These are phyloP conservation scores for Parnassius orleans DNA, from an alignment of 2,888 invertebrate genomes.

Conservation along the genomic window DNA sequence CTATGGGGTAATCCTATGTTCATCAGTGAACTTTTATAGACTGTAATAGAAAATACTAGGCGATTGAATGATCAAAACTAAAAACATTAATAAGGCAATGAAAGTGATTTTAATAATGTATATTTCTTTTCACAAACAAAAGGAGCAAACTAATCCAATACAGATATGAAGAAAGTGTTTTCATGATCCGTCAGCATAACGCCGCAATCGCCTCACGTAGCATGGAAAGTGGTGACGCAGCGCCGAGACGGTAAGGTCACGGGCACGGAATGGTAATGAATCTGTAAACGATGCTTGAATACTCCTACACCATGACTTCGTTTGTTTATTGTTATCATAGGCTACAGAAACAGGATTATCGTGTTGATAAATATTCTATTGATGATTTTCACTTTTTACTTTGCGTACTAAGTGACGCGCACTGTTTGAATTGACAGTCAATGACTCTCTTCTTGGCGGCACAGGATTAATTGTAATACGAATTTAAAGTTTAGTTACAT, in stretches of 20 bases:
- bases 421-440: too few relatives aligned
- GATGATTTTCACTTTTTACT: constrained; percentile 12
- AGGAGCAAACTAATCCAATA: constrained; percentile 7
- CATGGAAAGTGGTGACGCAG: constrained; percentile 53
- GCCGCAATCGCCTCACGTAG: constrained; percentile 50
- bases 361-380: constrained; percentile 15
- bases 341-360: constrained; percentile 22
- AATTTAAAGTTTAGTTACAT: too few relatives aligned
- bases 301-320: constrained; percentile 1
- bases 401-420: too few relatives aligned
- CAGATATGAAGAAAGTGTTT: constrained; percentile 57
- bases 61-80: too few relatives aligned
- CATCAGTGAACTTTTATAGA: too few relatives aligned
- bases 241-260: constrained; percentile 53
- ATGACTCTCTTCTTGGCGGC: too few relatives aligned
- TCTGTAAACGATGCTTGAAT: constrained; percentile 17
- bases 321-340: constrained; percentile 20
- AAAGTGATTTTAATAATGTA: not conserved
- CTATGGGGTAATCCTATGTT: too few relatives aligned
- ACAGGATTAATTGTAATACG: too few relatives aligned
- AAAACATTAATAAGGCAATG: too few relatives aligned
- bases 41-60: too few relatives aligned
- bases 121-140: too few relatives aligned
- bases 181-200: constrained; percentile 38
- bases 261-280: constrained; percentile 55